These are phyloP conservation scores for Xanthostigma xanthostigma DNA, from an alignment of 2,888 invertebrate genomes.

Conservation along the genomic window DNA sequence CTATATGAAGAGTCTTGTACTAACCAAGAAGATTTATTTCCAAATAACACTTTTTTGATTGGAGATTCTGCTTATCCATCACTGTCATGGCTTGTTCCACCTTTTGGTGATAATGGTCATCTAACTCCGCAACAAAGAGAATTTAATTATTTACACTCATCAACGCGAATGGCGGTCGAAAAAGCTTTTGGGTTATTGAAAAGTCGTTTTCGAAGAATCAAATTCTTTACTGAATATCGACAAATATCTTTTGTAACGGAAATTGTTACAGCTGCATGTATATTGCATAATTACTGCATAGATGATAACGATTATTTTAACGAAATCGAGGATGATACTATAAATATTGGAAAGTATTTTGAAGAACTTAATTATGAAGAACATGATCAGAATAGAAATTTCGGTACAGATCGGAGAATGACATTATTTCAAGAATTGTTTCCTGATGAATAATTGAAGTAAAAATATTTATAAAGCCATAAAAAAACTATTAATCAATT, in stretches of 20 bases:
- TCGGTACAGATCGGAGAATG: too few relatives aligned
- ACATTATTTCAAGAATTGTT: too few relatives aligned
- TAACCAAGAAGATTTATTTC: conserved; percentile 6
- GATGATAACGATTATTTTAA: conserved; percentile 7
- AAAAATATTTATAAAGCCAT: too few relatives aligned
- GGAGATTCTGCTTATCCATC: conserved; percentile 13
- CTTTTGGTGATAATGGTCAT: conserved; percentile 9
- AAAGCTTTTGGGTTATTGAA: conserved; percentile 9
- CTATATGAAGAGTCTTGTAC: conserved; percentile 4
- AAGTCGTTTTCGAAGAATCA: conserved; percentile 9
- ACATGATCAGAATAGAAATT: too few relatives aligned
- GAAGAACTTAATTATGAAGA: too few relatives aligned
- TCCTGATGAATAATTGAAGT: too few relatives aligned
- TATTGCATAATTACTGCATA: conserved; percentile 9
- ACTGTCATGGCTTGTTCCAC: conserved; percentile 10
- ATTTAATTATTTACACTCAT: conserved; percentile 11
- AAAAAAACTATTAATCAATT: too few relatives aligned
- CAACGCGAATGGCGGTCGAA: conserved; percentile 9
- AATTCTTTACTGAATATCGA: conserved; percentile 9
- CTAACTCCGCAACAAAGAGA: conserved; percentile 7
- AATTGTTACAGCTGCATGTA: conserved; percentile 7
- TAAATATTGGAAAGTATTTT: background rate
- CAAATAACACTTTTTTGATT: conserved; percentile 10
- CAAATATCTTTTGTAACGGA: conserved; percentile 10
- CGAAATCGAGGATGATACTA: conserved; percentile 3